Percentiles rank a stretch among this genome's conserved stretches.
Conservation (phyloP, 2,797 vertebrate genomes). For the Crocidura indochinensis region DNA sequence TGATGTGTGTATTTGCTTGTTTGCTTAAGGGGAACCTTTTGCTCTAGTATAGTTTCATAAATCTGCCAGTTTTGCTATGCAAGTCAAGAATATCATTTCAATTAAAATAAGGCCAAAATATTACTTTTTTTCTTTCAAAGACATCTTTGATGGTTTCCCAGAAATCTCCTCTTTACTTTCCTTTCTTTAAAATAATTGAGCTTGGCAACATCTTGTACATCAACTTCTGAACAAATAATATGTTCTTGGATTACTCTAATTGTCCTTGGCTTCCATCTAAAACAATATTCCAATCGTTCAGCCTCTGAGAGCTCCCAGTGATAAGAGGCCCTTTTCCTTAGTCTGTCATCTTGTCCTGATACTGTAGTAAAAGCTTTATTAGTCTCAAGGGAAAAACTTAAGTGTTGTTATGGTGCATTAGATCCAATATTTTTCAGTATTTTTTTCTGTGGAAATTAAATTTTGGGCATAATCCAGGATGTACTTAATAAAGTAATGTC, state of each 20-base stretch:
- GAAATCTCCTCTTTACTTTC: constrained; percentile 68
- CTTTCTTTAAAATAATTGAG: constrained; percentile 65
- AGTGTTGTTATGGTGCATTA: constrained; percentile 23
- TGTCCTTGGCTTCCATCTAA: constrained; percentile 64
- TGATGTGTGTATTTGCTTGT: too few relatives aligned
- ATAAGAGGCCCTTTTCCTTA: constrained; percentile 51
- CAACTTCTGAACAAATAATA: constrained; percentile 75
- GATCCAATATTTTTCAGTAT: constrained; percentile 54
- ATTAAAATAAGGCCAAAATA: constrained; percentile 85
- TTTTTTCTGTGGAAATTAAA: constrained; percentile 11
- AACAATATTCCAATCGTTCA: constrained; percentile 75
- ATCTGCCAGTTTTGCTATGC: constrained; percentile 73
- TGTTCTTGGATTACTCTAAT: constrained; percentile 64
- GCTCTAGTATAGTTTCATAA: constrained; percentile 66
- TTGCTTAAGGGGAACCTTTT: constrained; percentile 5
- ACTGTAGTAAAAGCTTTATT: constrained; percentile 62
- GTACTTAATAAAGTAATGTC: not conserved
- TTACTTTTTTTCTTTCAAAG: constrained; percentile 79
- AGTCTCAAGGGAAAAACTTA: constrained; percentile 7
- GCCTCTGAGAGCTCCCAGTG: constrained; percentile 30
- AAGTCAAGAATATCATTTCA: constrained; percentile 83
- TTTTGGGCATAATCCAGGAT: constrained; percentile 25
- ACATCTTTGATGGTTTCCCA: constrained; percentile 60
- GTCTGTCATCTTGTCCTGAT: constrained; percentile 24
- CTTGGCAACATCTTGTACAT: constrained; percentile 30